phyloP scores from a whole-genome alignment of 1,140 invertebrate species.

The Aphidius gifuensis region DNA sequence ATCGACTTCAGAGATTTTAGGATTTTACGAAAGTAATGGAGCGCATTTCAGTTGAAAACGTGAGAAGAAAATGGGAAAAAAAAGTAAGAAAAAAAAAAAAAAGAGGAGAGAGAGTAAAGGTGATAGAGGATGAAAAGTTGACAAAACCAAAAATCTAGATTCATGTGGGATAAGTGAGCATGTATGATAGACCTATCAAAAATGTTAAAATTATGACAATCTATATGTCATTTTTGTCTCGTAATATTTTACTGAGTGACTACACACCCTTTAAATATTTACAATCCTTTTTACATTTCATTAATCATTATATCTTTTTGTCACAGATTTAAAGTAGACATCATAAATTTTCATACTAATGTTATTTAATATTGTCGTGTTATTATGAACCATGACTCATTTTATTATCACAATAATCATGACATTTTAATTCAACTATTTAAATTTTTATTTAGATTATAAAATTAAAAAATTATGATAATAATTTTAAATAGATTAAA shows the following conservation, averaged over 20 bases:
- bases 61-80: slow-evolving; percentile 22
- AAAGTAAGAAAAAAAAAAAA: slow-evolving; percentile 32
- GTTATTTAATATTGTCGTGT: too few relatives aligned
- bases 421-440: too few relatives aligned
- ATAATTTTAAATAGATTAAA: too few relatives aligned
- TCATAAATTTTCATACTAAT: too few relatives aligned
- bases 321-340: too few relatives aligned
- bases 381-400: too few relatives aligned
- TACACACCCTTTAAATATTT: slow-evolving; percentile 16
- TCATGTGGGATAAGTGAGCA: slow-evolving; percentile 34
- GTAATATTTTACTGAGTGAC: slow-evolving; percentile 35
- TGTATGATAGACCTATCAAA: slow-evolving; percentile 48
- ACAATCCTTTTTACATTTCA: slow-evolving; percentile 5
- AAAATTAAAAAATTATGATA: too few relatives aligned
- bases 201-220: slow-evolving; percentile 43
- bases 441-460: too few relatives aligned
- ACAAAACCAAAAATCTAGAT: slow-evolving; percentile 1
- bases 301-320: neutral
- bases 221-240: slow-evolving; percentile 35
- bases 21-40: slow-evolving; percentile 35
- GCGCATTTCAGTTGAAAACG: slow-evolving; percentile 22
- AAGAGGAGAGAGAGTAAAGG: slow-evolving; percentile 30
- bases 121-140: slow-evolving; percentile 11
- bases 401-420: too few relatives aligned
- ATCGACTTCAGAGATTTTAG: slow-evolving; percentile 33